phyloP scores from a whole-genome alignment of 2,888 invertebrate genomes.

The Amblyteles armatorius region DNA sequence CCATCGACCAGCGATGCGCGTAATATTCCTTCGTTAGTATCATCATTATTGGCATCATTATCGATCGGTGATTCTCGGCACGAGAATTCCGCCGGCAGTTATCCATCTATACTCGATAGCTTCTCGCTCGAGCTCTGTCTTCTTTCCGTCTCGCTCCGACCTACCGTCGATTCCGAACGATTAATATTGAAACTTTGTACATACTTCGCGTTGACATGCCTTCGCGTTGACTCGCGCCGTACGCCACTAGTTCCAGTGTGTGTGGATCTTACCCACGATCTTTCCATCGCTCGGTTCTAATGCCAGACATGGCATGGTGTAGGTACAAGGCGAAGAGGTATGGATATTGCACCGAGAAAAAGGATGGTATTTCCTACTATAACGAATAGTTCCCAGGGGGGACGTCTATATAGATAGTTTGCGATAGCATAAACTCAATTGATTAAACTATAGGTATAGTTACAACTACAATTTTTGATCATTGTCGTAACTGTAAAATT shows the following conservation, averaged over 20 bases:
- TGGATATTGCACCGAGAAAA: too few relatives aligned
- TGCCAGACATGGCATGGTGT: constrained; percentile 15
- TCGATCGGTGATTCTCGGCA: constrained; percentile 18
- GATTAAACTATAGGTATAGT: too few relatives aligned
- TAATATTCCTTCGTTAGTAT: constrained; percentile 35
- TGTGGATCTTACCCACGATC: constrained; percentile 14
- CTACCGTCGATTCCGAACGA: constrained; percentile 1
- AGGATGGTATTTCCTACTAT: too few relatives aligned
- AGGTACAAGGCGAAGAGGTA: too few relatives aligned
- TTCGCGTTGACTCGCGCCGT: neutral
- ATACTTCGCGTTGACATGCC: neutral
- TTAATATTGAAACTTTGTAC: constrained; percentile 26
- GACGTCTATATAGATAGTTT: too few relatives aligned
- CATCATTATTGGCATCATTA: constrained; percentile 7
- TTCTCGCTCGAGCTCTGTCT: neutral
- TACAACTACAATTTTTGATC: too few relatives aligned
- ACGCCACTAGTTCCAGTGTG: neutral
- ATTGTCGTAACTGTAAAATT: too few relatives aligned
- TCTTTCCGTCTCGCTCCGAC: neutral
- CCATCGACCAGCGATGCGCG: constrained; percentile 34
- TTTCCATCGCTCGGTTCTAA: constrained; percentile 38
- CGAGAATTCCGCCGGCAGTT: neutral
- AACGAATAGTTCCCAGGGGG: too few relatives aligned
- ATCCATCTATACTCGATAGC: neutral
- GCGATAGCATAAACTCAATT: too few relatives aligned